Evolutionary conservation across 2,888 invertebrate genomes (phyloP), one percentile per base, ranked within the genome.

Genomic region (Tachina lurida): DNA sequence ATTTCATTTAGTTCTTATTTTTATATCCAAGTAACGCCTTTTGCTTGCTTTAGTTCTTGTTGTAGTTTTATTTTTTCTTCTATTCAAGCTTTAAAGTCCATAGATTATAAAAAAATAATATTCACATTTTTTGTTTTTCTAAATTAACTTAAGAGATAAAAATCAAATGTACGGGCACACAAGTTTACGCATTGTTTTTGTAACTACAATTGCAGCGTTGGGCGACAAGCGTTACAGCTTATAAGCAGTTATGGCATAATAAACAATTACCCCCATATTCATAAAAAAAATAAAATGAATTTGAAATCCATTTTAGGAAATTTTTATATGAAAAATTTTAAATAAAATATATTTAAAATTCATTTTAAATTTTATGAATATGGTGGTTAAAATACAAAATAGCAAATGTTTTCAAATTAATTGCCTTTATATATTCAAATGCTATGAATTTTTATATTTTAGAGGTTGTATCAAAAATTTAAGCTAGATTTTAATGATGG

Each of bases 11-110:
- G 70, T 70, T 70, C 68, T 56, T 22, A 54, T 15, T 43, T 41
- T 54, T 10, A 39, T n/a, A 22, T n/a, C 41, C 60, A 67, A 67
- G 75, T 67, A 60, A 80, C 84, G 84, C 84, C 84, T 84, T 84
- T 84, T 80, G 39, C 80, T 75, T 84, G 84, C 71, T 80, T 19
- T 17, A 41, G 12, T 19, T 19, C 2, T 17, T 54, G 54, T 54
- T 54, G 8, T 58, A 22, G 22, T 60, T 39, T 22, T n/a, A n/a
- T 15, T n/a, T 39, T 52, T 63, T 41, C 19, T 54, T 19, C 3
- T 58, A 10, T 45, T 54, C 54, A 56, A 31, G 65, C 17, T 43
- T 65, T 49, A 47, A 67, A 76, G 39, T 2, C 54, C 13, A 65
- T 10, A 13, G 15, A 43, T 52, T 54, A 45, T 10, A 39, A 58